Base-by-base conservation (phyloP, 1,140 invertebrate species). In the Aphaenogaster floridana region DNA sequence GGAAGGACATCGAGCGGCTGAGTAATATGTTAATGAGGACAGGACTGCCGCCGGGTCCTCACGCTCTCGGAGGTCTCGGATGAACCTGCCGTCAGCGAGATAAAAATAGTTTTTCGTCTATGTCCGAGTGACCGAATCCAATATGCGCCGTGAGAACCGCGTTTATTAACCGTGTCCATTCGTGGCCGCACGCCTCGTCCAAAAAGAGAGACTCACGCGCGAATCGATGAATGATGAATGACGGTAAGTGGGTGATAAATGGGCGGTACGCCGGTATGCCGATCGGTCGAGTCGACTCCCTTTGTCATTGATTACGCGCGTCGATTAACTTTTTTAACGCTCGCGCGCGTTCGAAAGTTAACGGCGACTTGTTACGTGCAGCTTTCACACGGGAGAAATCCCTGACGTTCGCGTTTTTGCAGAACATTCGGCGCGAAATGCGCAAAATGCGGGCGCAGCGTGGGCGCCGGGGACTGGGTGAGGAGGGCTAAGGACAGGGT, bases 401-500 rank as follows among this genome's bases (percentile, higher is more conserved):
- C 57, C 57, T 2, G 15, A 0, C 13, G 17, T 80, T 80, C 28
- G 34, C 36, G 59, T 21, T 34, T 90, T 96, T 96, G 84, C 97
- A 99, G 99, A 96, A 98, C 98, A 91, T 99, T 99, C 94, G 98
- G 99, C 68, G 98, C 98, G 52, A 99, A 99, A 95, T 99, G 99
- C 95, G 98, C 98, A 50, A 99, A 99, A 95, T 99, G 99, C 94
- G 97, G 97, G 86, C 97, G 99, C 72, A 97, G 97, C 86, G 99
- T 99, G 91, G 98, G 98, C 9, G 97, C 99, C 0, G 98, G 98
- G 15, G 99, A 99, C 96, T 99, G 99, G 99, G 99, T 99, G 86
- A 96, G 99, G 81, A 97, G 98, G 94, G 99, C 99, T 9, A 96
- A 98, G 68, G 98, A 99, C 90, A 97, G 98, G 93, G 98, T 99